Conservation (phyloP, 2,797 vertebrate genomes). For the Semotilus atromaculatus region DNA sequence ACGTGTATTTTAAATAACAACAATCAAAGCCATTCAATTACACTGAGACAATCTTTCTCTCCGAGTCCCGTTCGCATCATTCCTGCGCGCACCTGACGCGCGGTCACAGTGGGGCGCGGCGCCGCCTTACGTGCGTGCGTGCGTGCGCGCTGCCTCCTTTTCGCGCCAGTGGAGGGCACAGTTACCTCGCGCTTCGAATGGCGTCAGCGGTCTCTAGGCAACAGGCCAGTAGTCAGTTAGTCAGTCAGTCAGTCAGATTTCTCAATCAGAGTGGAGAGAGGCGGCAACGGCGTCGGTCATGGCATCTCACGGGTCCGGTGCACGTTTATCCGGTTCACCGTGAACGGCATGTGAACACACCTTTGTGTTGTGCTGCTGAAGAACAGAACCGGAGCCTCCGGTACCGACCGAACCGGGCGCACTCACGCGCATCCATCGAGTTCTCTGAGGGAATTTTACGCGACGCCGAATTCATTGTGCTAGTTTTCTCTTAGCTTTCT, state of each 20-base stretch:
- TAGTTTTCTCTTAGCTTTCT: neutral
- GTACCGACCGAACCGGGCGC: neutral
- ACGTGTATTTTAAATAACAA: no score
- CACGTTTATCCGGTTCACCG: neutral
- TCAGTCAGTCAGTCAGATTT: conserved; percentile 33
- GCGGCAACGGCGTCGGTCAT: conserved; percentile 25
- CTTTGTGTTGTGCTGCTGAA: neutral
- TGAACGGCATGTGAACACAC: conserved; percentile 16
- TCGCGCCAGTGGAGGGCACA: conserved; percentile 70
- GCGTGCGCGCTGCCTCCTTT: conserved; percentile 2
- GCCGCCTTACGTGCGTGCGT: conserved; percentile 1
- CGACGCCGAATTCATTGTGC: neutral
- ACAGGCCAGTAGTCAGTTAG: conserved; percentile 62
- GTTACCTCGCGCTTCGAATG: conserved; percentile 52
- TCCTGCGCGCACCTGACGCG: conserved; percentile 37
- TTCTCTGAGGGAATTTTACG: conserved; percentile 29
- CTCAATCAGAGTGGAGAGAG: conserved; percentile 46
- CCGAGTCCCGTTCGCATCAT: neutral
- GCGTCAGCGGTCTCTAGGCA: conserved; percentile 81
- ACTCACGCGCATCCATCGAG: neutral
- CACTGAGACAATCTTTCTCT: neutral
- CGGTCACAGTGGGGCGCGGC: conserved; percentile 29
- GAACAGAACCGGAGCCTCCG: neutral
- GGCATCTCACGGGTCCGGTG: conserved; percentile 21
- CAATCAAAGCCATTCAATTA: neutral